Evolutionary conservation across 2,797 vertebrate species (phyloP), one percentile per base, ranked within the genome.

Genomic region (Sebastes umbrosus): DNA sequence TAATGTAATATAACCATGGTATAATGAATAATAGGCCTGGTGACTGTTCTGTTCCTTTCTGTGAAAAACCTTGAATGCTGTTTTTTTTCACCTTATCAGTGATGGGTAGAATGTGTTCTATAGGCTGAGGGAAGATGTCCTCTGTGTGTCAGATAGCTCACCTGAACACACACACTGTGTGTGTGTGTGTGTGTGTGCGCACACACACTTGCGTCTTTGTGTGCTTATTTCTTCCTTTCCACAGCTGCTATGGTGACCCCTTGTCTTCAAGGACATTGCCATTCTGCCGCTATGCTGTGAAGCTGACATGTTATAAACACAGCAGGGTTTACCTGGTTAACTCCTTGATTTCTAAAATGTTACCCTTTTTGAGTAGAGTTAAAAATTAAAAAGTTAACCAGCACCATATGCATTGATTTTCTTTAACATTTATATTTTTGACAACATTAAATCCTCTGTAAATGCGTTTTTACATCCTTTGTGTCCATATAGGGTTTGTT

Each of bases 201-300:
- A 4, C 11, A 4, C 18, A 54, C 20, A 54, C 8, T 9, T 54
- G 46, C 18, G 8, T 54, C 20, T 54, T 54, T 57, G 24, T 57
- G 24, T 58, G 24, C 6, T 4, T 8, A 14, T 59, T 18, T 62
- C 50, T 54, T 55, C 54, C 55, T 77, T 32, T 77, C 67, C 69
- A 75, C 73, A 69, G 84, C 87, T 88, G 79, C 76, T 78, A 73
- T 54, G 65, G 77, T 92, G 89, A 91, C 90, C 90, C 88, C 88
- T 69, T 54, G 43, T 87, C 85, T 90, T 94, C 92, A 94, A 94
- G 88, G 91, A 90, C 92, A 75, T 65, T 69, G 73, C 27, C 39
- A 20, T 57, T 80, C 68, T 82, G 78, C 85, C 76, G 84, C 80
- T 76, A 2, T 46, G 22, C 57, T 46, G 59, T 70, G 60, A 59